These are phyloP conservation scores for Macrobrachium rosenbergii DNA, from an alignment of 1,140 invertebrate species.

Conservation along the genomic window DNA sequence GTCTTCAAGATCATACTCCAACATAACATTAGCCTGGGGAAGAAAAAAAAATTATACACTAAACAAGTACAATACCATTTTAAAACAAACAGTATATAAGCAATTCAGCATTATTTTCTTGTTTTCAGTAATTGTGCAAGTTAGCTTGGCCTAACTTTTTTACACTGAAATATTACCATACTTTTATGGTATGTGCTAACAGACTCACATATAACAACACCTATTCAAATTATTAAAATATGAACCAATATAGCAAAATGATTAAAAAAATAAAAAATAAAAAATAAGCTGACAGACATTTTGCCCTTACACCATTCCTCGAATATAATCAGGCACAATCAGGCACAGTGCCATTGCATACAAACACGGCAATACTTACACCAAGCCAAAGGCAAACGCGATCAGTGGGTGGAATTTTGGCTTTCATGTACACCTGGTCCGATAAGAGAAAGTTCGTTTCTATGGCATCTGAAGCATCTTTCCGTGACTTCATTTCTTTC, in stretches of 20 bases:
- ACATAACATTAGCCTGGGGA: slow-evolving; percentile 92
- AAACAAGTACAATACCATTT: neutral
- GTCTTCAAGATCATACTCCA: slow-evolving; percentile 95
- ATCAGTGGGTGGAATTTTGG: slow-evolving; percentile 88
- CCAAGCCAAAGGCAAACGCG: slow-evolving; percentile 98
- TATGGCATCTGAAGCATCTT: slow-evolving; percentile 78
- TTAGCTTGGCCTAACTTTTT: no score
- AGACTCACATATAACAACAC: no score
- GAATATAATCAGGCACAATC: neutral
- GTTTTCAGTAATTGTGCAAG: no score
- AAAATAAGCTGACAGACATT: slow-evolving; percentile 42
- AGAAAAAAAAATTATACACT: neutral
- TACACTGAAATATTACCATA: no score
- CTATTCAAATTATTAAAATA: no score
- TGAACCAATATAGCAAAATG: slow-evolving; percentile 67
- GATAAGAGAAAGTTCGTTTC: slow-evolving; percentile 94
- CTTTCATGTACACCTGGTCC: slow-evolving; percentile 94
- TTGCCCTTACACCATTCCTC: neutral
- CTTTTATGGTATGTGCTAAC: no score
- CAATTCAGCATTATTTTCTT: neutral
- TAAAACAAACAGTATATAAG: neutral
- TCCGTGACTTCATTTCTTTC: slow-evolving; percentile 85
- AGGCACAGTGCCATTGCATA: neutral
- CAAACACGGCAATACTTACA: slow-evolving; percentile 53
- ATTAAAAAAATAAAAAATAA: no score